These are phyloP conservation scores for Campopleginae sp. DNA, from an alignment of 2,888 invertebrate species.

Conservation along the genomic window DNA sequence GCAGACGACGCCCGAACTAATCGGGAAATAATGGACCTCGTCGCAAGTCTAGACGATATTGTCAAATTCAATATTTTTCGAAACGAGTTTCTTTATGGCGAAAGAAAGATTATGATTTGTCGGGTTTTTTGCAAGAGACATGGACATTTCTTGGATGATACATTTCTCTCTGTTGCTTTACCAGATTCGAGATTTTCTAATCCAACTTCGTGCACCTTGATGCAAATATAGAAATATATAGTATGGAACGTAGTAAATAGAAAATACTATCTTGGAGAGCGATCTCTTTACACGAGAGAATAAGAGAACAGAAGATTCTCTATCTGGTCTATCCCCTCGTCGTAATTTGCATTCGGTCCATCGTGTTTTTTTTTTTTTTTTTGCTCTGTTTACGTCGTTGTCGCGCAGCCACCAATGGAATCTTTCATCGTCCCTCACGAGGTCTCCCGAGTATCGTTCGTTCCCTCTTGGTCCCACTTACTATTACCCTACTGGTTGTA, in stretches of 20 bases:
- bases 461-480: neutral
- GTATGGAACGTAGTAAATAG: conserved; percentile 7
- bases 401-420: neutral
- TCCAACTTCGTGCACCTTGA: conserved; percentile 11
- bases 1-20: neutral
- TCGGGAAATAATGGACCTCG: conserved; percentile 18
- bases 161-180: neutral
- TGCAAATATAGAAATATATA: neutral
- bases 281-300: conserved; percentile 37
- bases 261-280: conserved; percentile 46
- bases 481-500: conserved; percentile 12
- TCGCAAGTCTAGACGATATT: conserved; percentile 7
- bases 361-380: conserved; percentile 38
- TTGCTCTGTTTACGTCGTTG: neutral
- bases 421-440: conserved; percentile 5
- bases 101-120: neutral
- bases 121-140: neutral
- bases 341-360: conserved; percentile 61
- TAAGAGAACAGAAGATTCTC: conserved; percentile 47
- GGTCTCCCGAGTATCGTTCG: neutral
- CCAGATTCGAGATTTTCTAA: neutral
- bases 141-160: conserved; percentile 30
- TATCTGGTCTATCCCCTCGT: conserved; percentile 49
- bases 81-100: neutral
- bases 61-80: neutral